These are phyloP conservation scores for Galaxea fascicularis DNA, from an alignment of 92 coral and sea anemone genomes.

Conservation along the genomic window DNA sequence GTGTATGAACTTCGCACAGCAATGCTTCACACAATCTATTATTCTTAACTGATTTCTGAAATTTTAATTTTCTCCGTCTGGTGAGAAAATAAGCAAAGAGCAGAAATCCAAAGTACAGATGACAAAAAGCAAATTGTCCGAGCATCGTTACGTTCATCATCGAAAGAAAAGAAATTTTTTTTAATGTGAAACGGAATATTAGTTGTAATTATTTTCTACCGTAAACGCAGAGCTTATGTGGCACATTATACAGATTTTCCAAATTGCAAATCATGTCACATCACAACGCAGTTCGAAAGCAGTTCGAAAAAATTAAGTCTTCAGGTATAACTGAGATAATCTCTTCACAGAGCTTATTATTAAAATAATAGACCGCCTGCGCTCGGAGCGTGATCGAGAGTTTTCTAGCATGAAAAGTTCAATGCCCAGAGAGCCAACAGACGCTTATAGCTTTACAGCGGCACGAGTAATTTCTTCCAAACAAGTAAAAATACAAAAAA, in stretches of 20 bases:
- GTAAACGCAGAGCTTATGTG: not conserved
- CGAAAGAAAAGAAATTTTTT: not conserved
- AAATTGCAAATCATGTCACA: not conserved
- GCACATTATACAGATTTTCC: not conserved
- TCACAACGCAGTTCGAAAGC: not conserved
- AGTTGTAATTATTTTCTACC: not conserved
- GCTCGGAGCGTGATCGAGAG: not conserved
- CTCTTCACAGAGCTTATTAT: constrained; percentile 13
- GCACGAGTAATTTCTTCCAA: not conserved
- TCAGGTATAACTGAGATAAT: not conserved
- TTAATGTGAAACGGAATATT: not conserved
- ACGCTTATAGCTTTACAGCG: not conserved
- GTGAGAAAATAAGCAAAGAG: not conserved
- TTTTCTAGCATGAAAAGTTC: not conserved
- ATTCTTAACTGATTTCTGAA: not conserved
- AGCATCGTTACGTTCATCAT: not conserved
- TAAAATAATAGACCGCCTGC: constrained; percentile 19
- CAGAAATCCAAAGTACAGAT: not conserved
- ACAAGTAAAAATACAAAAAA: not conserved
- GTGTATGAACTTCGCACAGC: not conserved
- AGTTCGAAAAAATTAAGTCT: not conserved
- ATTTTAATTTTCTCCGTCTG: not conserved
- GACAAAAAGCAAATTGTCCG: not conserved
- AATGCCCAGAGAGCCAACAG: too few relatives aligned
- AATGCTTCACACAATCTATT: constrained; percentile 11